Conservation (phyloP, 2,113 vertebrate species). For the Nicator chloris region DNA sequence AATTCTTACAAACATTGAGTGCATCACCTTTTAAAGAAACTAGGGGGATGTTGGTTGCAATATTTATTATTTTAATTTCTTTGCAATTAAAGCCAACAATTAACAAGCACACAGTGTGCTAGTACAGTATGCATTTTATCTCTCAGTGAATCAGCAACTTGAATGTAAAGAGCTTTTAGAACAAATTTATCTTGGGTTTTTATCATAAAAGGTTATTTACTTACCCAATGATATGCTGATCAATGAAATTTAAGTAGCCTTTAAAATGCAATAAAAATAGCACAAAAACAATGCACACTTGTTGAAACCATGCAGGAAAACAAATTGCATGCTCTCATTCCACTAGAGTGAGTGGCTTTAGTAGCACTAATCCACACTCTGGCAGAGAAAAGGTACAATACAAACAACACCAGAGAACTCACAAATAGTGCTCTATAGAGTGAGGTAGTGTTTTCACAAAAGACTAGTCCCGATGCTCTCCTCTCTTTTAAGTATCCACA, state of each 20-base stretch:
- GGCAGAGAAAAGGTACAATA: constrained; percentile 64
- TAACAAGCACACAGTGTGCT: not conserved
- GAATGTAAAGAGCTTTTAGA: not conserved
- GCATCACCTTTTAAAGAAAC: constrained; percentile 32
- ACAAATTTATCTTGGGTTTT: constrained; percentile 37
- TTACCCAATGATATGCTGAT: constrained; percentile 53
- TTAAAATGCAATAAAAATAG: constrained; percentile 63
- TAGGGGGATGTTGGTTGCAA: not conserved
- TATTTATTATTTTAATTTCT: not conserved
- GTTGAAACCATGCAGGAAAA: constrained; percentile 72
- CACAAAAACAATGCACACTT: constrained; percentile 52
- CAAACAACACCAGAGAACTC: constrained; percentile 81
- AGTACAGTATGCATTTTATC: not conserved
- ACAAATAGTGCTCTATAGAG: constrained; percentile 95
- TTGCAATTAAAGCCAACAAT: not conserved
- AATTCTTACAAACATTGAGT: not conserved
- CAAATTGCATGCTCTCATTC: constrained; percentile 75
- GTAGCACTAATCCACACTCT: constrained; percentile 70
- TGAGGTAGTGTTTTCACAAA: constrained; percentile 95
- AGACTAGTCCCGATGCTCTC: constrained; percentile 90
- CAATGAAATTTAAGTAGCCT: constrained; percentile 53
- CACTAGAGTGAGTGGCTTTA: constrained; percentile 56
- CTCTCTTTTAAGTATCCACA: constrained; percentile 93
- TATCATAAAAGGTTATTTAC: constrained; percentile 31
- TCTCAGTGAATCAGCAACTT: constrained; percentile 22